Conservation (phyloP, 2,113 vertebrate genomes). For the Melanotaenia duboulayi region DNA sequence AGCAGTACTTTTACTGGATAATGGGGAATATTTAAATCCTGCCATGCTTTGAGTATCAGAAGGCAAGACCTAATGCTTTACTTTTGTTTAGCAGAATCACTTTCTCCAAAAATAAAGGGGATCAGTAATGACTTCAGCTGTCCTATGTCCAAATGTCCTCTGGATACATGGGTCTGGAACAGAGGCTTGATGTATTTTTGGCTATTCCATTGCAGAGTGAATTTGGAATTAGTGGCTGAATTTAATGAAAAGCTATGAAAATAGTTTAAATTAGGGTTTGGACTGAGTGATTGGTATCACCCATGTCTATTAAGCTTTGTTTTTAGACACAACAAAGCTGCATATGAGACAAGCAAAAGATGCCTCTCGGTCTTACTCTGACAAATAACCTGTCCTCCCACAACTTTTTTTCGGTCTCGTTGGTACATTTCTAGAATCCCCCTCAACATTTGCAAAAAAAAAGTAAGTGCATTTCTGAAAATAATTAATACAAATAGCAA, state of each 20-base stretch:
- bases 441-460: too few species aligned
- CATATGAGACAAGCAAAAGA: constrained; percentile 27
- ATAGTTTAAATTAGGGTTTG: constrained; percentile 75
- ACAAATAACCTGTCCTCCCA: too few species aligned
- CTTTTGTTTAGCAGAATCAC: constrained; percentile 29
- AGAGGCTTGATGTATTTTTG: constrained; percentile 31
- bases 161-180: constrained; percentile 48
- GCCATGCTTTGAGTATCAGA: not conserved
- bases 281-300: constrained; percentile 48
- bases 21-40: not conserved
- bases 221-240: constrained; percentile 65
- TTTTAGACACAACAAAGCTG: constrained; percentile 37
- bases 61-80: not conserved
- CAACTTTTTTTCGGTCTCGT: too few species aligned
- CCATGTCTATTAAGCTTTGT: constrained; percentile 44
- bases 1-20: not conserved
- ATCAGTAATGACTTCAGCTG: constrained; percentile 12
- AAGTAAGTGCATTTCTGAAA: too few species aligned
- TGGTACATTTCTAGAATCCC: too few species aligned
- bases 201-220: constrained; percentile 57
- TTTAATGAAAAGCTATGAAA: constrained; percentile 61
- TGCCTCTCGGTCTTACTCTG: constrained; percentile 12
- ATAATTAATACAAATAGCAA: too few species aligned
- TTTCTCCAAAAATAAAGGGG: constrained; percentile 14
- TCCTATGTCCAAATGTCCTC: constrained; percentile 41